These are phyloP conservation scores for Anser cygnoides DNA, from an alignment of 2,113 vertebrate genomes.

Conservation along the genomic window DNA sequence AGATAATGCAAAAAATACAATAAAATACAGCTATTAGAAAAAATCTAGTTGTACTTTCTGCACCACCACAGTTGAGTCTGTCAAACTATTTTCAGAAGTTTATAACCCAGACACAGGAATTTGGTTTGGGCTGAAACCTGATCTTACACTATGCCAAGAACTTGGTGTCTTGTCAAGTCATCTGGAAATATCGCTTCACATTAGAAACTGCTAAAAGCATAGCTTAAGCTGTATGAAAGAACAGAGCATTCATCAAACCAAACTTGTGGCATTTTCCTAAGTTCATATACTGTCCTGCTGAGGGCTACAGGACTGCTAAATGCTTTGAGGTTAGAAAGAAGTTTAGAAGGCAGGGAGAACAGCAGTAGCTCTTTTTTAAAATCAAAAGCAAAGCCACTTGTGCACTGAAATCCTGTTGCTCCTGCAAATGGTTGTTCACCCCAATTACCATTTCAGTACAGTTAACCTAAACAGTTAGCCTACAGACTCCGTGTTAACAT, in stretches of 20 bases:
- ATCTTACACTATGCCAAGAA: constrained; percentile 30
- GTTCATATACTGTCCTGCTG: neutral
- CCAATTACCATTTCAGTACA: neutral
- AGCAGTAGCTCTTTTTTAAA: neutral
- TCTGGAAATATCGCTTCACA: neutral
- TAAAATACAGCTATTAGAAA: neutral
- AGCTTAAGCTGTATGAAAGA: neutral
- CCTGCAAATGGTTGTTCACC: accelerated
- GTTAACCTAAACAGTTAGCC: accelerated
- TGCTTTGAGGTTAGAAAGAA: neutral
- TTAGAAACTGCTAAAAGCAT: neutral
- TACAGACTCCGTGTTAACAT: accelerated
- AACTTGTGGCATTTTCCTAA: neutral
- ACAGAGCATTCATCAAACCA: neutral
- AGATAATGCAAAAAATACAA: neutral
- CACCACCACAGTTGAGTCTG: neutral
- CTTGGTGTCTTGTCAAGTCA: constrained; percentile 37
- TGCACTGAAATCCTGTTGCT: neutral
- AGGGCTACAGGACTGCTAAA: accelerated
- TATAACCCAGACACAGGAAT: constrained; percentile 62
- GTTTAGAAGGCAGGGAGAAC: neutral
- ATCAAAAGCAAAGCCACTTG: neutral
- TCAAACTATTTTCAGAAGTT: neutral
- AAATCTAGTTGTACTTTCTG: neutral
- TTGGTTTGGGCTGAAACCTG: constrained; percentile 44